These are phyloP conservation scores for Meteorus cinctellus DNA, from an alignment of 2,888 invertebrate genomes.

Conservation along the genomic window DNA sequence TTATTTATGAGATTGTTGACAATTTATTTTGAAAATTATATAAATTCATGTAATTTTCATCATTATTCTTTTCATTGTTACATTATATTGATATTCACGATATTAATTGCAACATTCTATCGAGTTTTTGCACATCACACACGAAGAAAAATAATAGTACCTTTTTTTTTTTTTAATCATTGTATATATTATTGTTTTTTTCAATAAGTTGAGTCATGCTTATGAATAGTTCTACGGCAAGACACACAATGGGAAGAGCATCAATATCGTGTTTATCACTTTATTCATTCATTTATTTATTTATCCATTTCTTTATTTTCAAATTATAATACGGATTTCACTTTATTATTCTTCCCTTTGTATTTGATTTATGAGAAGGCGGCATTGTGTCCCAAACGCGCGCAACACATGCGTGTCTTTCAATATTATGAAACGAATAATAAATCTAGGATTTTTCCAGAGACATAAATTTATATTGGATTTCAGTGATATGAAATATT, in stretches of 20 bases:
- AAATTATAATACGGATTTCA: background rate
- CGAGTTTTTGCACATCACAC: conserved; percentile 32
- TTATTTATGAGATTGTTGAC: background rate
- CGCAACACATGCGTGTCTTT: conserved; percentile 44
- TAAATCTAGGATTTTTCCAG: background rate
- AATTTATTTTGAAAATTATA: background rate
- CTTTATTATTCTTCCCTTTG: conserved; percentile 22
- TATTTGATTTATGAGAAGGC: conserved; percentile 51
- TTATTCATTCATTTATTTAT: conserved; percentile 35
- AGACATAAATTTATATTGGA: background rate
- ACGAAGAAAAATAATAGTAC: conserved; percentile 53
- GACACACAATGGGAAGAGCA: conserved; percentile 65
- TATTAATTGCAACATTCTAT: conserved; percentile 3
- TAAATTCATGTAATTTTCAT: background rate
- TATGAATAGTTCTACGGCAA: conserved; percentile 56
- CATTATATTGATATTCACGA: background rate
- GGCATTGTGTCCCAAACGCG: conserved; percentile 39
- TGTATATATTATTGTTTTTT: conserved; percentile 49
- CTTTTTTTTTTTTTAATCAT: conserved; percentile 43
- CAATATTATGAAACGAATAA: conserved; percentile 2
- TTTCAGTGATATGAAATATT: background rate
- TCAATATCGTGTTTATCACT: conserved; percentile 44
- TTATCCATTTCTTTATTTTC: conserved; percentile 30
- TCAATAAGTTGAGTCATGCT: conserved; percentile 55
- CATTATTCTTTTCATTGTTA: background rate